Conservation (phyloP, 1,140 invertebrate species). For the Babylonia areolata region DNA sequence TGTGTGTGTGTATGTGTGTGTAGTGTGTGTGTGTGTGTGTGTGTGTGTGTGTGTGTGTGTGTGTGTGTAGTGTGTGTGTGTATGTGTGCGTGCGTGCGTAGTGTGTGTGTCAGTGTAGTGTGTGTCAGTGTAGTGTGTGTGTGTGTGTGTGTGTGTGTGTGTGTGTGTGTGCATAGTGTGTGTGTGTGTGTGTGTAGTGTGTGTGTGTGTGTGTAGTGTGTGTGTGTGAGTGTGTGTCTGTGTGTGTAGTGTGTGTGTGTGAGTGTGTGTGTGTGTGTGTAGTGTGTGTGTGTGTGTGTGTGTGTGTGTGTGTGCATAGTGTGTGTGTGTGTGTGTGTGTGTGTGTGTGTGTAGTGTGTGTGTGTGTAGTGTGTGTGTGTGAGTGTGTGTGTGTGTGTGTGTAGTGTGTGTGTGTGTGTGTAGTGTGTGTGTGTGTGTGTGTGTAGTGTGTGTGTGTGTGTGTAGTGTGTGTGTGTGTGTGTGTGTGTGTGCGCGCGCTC, state of each 20-base stretch:
- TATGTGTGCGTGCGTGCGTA: neutral
- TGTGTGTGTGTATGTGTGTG: slow-evolving; percentile 1
- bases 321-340: slow-evolving; percentile 20
- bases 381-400: neutral
- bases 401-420: slow-evolving; percentile 1
- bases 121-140: neutral
- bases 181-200: neutral
- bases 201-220: too few relatives aligned
- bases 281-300: slow-evolving; percentile 12
- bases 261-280: slow-evolving; percentile 6
- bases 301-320: neutral
- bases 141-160: neutral
- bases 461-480: neutral
- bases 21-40: neutral
- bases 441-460: slow-evolving; percentile 6
- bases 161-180: too few relatives aligned
- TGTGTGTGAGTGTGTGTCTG: slow-evolving; percentile 9
- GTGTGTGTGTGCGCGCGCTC: neutral
- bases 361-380: too few relatives aligned
- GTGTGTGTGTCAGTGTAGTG: neutral
- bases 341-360: neutral
- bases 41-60: too few relatives aligned
- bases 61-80: slow-evolving; percentile 11
- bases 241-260: neutral
- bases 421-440: slow-evolving; percentile 11